phyloP scores from a whole-genome alignment of 2,797 vertebrate species.

The Simalia tracyae region DNA sequence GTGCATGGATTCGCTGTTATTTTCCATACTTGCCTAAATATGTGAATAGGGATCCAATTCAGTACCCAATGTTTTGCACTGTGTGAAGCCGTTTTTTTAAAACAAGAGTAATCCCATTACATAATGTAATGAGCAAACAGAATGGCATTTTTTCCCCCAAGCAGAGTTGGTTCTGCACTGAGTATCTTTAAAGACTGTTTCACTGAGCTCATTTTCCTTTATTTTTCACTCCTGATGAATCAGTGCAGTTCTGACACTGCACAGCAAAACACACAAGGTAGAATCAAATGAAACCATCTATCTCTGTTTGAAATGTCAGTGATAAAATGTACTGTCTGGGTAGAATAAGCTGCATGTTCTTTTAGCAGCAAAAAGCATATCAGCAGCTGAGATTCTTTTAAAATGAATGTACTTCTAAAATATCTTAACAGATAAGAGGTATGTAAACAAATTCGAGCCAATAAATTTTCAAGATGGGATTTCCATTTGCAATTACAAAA shows the following conservation, averaged over 20 bases:
- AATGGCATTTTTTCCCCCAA: neutral
- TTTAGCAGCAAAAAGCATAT: neutral
- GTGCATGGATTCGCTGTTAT: neutral
- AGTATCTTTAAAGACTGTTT: conserved; percentile 20
- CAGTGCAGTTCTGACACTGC: neutral
- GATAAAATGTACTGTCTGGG: neutral
- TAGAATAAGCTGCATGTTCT: conserved; percentile 3
- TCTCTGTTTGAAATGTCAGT: conserved; percentile 25
- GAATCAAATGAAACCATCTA: conserved; percentile 37
- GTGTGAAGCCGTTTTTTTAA: neutral
- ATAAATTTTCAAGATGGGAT: neutral
- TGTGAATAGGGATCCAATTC: neutral
- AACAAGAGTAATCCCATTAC: neutral
- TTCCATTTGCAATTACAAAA: neutral
- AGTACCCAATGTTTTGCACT: neutral
- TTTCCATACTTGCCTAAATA: neutral
- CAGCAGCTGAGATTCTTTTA: conserved; percentile 44
- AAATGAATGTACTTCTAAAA: conserved; percentile 3
- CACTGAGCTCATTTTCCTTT: conserved; percentile 46
- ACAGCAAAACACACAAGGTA: neutral
- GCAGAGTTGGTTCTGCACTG: neutral
- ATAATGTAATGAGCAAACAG: conserved; percentile 16
- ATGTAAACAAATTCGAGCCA: neutral
- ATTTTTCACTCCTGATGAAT: conserved; percentile 29
- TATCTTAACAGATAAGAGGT: neutral